A percentile compares a stretch with the other conserved stretches of the same genome.
These are phyloP conservation scores for Leptopilina myrica DNA, from an alignment of 2,888 invertebrate genomes.

Conservation along the genomic window DNA sequence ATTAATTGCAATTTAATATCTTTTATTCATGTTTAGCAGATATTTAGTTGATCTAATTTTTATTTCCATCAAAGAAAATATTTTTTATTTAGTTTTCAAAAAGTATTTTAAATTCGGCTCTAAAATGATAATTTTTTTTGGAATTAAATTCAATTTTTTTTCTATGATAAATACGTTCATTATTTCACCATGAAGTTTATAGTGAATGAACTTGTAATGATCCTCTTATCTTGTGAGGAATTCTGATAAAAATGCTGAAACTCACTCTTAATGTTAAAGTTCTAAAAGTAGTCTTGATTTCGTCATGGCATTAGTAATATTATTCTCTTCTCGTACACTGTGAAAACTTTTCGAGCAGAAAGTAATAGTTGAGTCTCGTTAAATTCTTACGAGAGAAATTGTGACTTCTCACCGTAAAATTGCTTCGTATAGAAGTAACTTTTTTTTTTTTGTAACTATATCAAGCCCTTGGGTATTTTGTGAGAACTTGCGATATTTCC, in stretches of 20 bases:
- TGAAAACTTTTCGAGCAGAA: slow-evolving; percentile 19
- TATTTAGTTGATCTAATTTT: no score
- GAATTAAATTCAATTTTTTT: no score
- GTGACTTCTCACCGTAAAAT: slow-evolving; percentile 29
- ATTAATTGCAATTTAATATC: no score
- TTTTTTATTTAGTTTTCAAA: no score
- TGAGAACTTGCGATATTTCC: not conserved
- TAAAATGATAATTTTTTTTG: no score
- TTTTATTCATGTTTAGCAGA: no score
- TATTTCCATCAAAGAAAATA: no score
- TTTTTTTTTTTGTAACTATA: not conserved
- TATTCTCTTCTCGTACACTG: not conserved
- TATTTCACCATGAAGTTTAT: not conserved
- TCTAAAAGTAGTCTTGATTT: not conserved
- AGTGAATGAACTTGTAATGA: not conserved
- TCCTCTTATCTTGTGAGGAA: not conserved
- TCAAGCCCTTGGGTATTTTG: not conserved
- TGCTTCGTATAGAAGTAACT: not conserved
- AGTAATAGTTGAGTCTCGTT: slow-evolving; percentile 12
- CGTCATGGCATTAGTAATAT: not conserved
- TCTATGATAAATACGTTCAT: not conserved
- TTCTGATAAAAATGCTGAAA: not conserved
- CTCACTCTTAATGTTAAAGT: not conserved
- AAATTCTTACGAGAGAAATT: slow-evolving; percentile 31
- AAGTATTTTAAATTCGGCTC: no score